These are phyloP conservation scores for Glossophaga mutica DNA, from an alignment of 2,797 vertebrate genomes.

Conservation along the genomic window DNA sequence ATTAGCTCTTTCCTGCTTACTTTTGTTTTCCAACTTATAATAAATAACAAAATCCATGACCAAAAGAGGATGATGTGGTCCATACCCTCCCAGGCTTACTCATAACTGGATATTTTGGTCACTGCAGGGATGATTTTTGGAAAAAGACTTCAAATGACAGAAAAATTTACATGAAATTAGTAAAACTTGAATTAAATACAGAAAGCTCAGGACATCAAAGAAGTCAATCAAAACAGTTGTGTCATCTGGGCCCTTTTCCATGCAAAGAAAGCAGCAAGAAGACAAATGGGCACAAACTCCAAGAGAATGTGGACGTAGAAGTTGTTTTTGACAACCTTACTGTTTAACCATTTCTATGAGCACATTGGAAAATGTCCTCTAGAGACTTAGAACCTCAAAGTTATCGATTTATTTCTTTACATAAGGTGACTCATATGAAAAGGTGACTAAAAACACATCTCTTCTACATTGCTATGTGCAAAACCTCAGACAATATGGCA, in stretches of 20 bases:
- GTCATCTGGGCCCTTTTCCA: background rate
- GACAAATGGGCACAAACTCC: background rate
- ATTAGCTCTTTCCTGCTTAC: background rate
- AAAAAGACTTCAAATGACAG: background rate
- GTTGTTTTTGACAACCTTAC: background rate
- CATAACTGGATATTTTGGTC: background rate
- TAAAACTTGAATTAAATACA: background rate
- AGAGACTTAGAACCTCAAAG: background rate
- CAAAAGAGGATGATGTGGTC: background rate
- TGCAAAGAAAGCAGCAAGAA: background rate
- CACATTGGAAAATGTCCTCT: background rate
- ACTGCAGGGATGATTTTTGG: background rate
- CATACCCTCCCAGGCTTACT: background rate
- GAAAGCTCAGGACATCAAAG: background rate
- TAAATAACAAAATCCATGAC: background rate
- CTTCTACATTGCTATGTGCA: background rate
- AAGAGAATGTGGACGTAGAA: background rate
- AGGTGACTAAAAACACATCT: background rate
- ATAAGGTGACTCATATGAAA: background rate
- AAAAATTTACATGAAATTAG: background rate
- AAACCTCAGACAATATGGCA: background rate
- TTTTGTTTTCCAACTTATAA: slow-evolving; percentile 21
- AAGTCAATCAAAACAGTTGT: background rate
- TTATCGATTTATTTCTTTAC: background rate
- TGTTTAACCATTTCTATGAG: background rate